A percentile compares a stretch with the other conserved stretches of the same genome.
phyloP scores from a whole-genome alignment of 2,888 invertebrate genomes.

The Pemphredon lugubris region DNA sequence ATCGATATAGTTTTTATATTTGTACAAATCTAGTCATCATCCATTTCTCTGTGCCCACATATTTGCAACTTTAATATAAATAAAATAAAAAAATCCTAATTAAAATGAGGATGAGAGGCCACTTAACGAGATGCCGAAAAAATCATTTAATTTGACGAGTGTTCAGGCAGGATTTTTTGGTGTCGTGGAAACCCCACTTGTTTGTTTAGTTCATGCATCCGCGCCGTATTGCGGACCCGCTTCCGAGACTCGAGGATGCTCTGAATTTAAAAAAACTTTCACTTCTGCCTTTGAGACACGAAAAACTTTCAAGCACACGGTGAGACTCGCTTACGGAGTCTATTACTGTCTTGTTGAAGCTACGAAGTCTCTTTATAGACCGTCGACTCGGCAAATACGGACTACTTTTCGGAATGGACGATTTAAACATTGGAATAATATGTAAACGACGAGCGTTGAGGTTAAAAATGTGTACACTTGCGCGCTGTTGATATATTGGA shows the following conservation, averaged over 20 bases:
- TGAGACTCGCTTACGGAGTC: constrained; percentile 62
- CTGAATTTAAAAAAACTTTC: constrained; percentile 57
- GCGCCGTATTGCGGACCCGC: constrained; percentile 29
- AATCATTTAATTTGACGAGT: too few relatives aligned
- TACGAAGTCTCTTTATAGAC: constrained; percentile 55
- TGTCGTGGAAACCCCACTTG: neutral
- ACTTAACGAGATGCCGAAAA: too few relatives aligned
- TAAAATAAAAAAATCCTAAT: too few relatives aligned
- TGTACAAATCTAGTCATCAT: too few relatives aligned
- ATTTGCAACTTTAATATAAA: too few relatives aligned
- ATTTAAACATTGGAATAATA: constrained; percentile 52
- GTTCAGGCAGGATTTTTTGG: too few relatives aligned
- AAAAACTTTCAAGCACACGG: constrained; percentile 60
- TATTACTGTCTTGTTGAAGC: constrained; percentile 59
- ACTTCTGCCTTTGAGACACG: constrained; percentile 48
- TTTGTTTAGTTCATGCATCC: constrained; percentile 21
- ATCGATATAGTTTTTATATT: too few relatives aligned
- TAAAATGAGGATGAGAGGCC: too few relatives aligned
- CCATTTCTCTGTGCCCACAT: too few relatives aligned
- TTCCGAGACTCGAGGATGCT: constrained; percentile 44
- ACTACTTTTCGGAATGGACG: constrained; percentile 52
- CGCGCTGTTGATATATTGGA: too few relatives aligned
- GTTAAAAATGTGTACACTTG: constrained; percentile 49
- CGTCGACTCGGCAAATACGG: constrained; percentile 39
- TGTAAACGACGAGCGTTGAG: constrained; percentile 45